Percentiles rank a stretch among this genome's conserved stretches.
Evolutionary conservation across 2,888 invertebrate species (phyloP).

Genomic region (Invenusta paracnida): DNA sequence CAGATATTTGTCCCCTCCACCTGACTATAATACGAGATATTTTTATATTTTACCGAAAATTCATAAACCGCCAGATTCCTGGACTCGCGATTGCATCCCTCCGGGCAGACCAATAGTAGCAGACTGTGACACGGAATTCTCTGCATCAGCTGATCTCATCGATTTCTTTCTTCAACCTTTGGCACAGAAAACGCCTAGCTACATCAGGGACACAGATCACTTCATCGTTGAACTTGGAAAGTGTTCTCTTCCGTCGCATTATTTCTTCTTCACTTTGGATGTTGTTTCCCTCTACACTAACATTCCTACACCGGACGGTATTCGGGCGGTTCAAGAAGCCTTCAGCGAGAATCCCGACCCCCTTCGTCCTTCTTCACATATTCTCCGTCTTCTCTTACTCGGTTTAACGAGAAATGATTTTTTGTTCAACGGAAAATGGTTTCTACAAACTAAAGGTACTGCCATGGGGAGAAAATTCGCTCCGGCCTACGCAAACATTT

Average conservation of each 20-base stretch:
- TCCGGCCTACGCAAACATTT: conserved; percentile 24
- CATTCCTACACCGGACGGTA: background rate
- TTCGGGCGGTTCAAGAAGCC: background rate
- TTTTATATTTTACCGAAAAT: background rate
- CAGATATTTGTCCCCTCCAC: background rate
- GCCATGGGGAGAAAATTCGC: conserved; percentile 27
- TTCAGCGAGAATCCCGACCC: background rate
- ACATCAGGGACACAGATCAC: background rate
- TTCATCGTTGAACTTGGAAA: background rate
- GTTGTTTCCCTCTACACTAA: background rate
- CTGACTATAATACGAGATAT: background rate
- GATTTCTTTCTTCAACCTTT: background rate
- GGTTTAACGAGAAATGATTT: conserved; percentile 16
- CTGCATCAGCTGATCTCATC: background rate
- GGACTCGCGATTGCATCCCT: background rate
- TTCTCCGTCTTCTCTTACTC: background rate
- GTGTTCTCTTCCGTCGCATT: no score
- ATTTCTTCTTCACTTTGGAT: background rate
- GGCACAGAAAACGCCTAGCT: background rate
- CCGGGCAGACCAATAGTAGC: background rate
- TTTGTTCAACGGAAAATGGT: background rate
- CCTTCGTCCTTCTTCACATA: background rate
- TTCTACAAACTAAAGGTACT: conserved; percentile 17
- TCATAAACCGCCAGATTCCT: background rate
- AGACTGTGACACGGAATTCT: background rate